A percentile compares a stretch with the other conserved stretches of the same genome.
These are phyloP conservation scores for Euproctis similis DNA, from an alignment of 2,888 invertebrate species.

Conservation along the genomic window DNA sequence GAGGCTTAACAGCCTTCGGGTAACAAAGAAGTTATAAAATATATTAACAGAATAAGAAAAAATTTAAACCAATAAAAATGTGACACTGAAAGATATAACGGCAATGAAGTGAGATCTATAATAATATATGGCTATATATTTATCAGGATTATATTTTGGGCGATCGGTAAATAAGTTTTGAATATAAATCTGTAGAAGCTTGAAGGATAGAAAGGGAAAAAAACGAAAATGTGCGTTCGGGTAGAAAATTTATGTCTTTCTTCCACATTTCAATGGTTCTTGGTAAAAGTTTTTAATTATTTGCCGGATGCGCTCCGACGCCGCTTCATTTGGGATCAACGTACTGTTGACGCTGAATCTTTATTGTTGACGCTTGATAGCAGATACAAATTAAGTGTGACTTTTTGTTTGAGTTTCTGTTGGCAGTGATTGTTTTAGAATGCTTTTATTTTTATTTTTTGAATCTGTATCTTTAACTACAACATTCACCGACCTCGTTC, in stretches of 20 bases:
- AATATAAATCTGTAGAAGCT: slow-evolving; percentile 54
- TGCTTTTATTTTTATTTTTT: slow-evolving; percentile 7
- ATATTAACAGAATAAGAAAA: too few relatives aligned
- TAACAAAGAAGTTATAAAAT: too few relatives aligned
- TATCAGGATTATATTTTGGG: slow-evolving; percentile 17
- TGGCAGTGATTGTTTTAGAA: slow-evolving; percentile 8
- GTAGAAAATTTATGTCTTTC: slow-evolving; percentile 65
- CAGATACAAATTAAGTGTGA: slow-evolving; percentile 21
- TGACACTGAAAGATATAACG: too few relatives aligned
- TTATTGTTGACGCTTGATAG: slow-evolving; percentile 35
- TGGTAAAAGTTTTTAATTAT: slow-evolving; percentile 69
- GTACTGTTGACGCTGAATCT: slow-evolving; percentile 37
- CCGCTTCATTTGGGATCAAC: slow-evolving; percentile 47
- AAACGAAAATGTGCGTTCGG: slow-evolving; percentile 60
- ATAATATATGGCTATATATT: too few relatives aligned
- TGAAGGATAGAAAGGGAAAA: slow-evolving; percentile 61
- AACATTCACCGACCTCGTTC: not conserved
- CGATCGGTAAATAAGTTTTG: slow-evolving; percentile 32
- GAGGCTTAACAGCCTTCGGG: too few relatives aligned
- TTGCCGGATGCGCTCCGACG: slow-evolving; percentile 55
- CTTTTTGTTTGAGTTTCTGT: slow-evolving; percentile 15
- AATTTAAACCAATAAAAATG: too few relatives aligned
- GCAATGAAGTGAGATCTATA: too few relatives aligned
- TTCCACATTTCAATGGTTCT: slow-evolving; percentile 56
- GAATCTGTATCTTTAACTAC: slow-evolving; percentile 2